Percentiles rank a stretch among this genome's conserved stretches.
Conservation (phyloP, 1,140 invertebrate genomes). For the Psilanteris sp. region DNA sequence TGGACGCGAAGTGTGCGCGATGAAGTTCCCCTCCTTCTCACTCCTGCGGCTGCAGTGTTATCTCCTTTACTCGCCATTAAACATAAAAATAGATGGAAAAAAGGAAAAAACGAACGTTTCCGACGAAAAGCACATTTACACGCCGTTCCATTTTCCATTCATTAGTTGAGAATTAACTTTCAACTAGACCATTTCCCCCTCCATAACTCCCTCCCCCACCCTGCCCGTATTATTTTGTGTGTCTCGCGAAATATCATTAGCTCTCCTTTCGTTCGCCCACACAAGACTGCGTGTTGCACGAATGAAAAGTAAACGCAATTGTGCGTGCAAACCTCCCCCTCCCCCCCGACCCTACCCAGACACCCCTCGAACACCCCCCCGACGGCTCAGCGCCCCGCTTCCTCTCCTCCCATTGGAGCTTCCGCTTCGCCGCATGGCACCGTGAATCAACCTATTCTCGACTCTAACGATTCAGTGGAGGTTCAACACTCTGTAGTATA, state of each 20-base stretch:
- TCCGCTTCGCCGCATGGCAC: too few relatives aligned
- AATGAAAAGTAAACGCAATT: conserved; percentile 30
- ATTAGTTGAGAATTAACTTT: conserved; percentile 43
- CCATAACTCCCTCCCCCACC: background rate
- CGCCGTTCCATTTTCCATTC: conserved; percentile 48
- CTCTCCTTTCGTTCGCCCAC: conserved; percentile 13
- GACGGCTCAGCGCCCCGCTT: too few relatives aligned
- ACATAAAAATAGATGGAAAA: conserved; percentile 32
- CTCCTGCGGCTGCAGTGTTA: too few relatives aligned
- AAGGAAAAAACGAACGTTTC: conserved; percentile 46
- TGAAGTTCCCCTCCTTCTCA: conserved; percentile 5
- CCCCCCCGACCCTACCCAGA: too few relatives aligned
- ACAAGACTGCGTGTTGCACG: conserved; percentile 35
- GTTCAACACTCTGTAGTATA: too few relatives aligned
- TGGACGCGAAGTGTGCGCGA: conserved; percentile 43
- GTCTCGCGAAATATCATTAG: conserved; percentile 55
- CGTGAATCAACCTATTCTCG: too few relatives aligned
- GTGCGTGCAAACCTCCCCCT: conserved; percentile 17
- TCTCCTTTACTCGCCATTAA: conserved; percentile 68
- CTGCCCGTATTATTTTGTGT: conserved; percentile 21
- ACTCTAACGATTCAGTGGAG: too few relatives aligned
- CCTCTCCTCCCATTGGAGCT: too few relatives aligned
- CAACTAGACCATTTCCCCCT: conserved; percentile 19
- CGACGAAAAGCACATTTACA: conserved; percentile 14
- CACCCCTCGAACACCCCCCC: too few relatives aligned